These are phyloP conservation scores for Antennarius maculatus DNA, from an alignment of 2,797 vertebrate genomes.

Conservation along the genomic window DNA sequence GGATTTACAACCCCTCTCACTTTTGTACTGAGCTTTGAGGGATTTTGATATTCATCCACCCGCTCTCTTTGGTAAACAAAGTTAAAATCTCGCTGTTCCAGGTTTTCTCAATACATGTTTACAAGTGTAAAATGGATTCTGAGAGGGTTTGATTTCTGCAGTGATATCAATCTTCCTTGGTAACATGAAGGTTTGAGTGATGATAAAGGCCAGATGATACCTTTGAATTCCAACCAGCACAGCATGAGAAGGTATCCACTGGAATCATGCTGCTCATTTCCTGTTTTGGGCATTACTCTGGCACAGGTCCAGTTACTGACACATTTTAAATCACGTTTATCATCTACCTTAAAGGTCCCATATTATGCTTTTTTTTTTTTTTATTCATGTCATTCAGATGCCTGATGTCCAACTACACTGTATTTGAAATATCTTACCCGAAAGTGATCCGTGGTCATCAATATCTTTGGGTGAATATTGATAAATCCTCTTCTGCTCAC, in stretches of 20 bases:
- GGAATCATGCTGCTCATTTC: constrained; percentile 48
- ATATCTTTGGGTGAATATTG: no score
- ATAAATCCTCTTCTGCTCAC: no score
- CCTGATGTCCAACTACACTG: no score
- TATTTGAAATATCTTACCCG: no score
- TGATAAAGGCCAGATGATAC: constrained; percentile 63
- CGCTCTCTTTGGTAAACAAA: constrained; percentile 52
- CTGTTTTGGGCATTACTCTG: constrained; percentile 48
- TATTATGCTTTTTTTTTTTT: no score
- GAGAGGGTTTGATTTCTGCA: constrained; percentile 17
- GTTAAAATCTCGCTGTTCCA: constrained; percentile 21
- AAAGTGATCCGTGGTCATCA: no score
- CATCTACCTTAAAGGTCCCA: constrained; percentile 24
- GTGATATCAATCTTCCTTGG: constrained; percentile 25
- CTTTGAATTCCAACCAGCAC: constrained; percentile 32
- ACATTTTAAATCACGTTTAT: constrained; percentile 35
- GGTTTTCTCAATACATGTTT: constrained; percentile 26
- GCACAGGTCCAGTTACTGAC: constrained; percentile 50
- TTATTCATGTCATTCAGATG: no score
- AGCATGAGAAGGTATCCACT: constrained; percentile 29
- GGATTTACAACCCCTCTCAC: constrained; percentile 38
- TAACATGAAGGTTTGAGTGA: constrained; percentile 28
- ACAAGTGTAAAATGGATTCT: constrained; percentile 22
- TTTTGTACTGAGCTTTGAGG: constrained; percentile 40
- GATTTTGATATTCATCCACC: constrained; percentile 43